Conservation (phyloP, 2,113 vertebrate species). For the Sylvicapra grimmia region DNA sequence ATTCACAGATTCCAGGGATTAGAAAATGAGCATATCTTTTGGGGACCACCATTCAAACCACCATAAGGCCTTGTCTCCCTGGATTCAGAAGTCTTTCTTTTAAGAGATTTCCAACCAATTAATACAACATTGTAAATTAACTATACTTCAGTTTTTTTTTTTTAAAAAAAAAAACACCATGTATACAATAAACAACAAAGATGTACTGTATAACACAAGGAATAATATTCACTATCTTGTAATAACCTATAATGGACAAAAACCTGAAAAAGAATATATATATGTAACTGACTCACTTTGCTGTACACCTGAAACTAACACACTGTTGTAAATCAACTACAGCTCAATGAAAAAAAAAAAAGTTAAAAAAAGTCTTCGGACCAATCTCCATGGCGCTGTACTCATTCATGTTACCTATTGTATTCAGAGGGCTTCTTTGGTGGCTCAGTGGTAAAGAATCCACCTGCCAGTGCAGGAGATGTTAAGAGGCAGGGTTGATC, state of each 20-base stretch:
- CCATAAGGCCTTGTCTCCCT: neutral
- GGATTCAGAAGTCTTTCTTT: neutral
- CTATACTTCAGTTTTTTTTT: neutral
- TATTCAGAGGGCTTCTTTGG: neutral
- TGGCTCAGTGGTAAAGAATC: neutral
- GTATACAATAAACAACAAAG: neutral
- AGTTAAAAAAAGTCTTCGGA: neutral
- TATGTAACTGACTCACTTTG: neutral
- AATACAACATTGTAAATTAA: neutral
- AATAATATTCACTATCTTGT: neutral
- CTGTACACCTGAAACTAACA: neutral
- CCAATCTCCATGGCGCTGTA: neutral
- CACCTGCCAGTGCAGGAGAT: neutral
- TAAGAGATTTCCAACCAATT: neutral
- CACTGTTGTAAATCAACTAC: neutral
- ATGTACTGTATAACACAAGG: neutral
- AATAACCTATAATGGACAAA: neutral
- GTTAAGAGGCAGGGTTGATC: neutral
- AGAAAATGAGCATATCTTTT: neutral
- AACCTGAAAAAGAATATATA: neutral
- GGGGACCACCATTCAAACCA: neutral
- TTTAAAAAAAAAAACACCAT: rapidly evolving
- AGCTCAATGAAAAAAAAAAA: neutral
- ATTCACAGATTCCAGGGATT: neutral
- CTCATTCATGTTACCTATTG: neutral